Evolutionary conservation across 2,797 vertebrate genomes (phyloP).

Genomic region (Crocodylus rhombifer): DNA sequence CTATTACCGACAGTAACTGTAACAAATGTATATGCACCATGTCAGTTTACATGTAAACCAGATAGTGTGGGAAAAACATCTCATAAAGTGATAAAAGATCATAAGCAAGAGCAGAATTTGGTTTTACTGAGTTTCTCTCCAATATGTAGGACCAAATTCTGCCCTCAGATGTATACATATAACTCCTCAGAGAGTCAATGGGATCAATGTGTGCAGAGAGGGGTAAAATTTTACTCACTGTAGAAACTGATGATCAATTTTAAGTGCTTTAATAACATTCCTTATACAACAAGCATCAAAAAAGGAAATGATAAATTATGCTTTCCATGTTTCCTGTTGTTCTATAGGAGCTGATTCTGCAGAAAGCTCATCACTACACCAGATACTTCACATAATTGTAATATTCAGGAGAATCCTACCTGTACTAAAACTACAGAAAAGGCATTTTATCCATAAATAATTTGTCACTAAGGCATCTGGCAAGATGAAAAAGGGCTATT

Average conservation of each 20-base stretch:
- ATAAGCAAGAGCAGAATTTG: background rate
- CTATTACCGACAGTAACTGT: background rate
- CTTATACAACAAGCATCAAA: slow-evolving; percentile 62
- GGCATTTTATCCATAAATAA: slow-evolving; percentile 48
- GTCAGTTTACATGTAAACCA: background rate
- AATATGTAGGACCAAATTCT: background rate
- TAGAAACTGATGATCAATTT: slow-evolving; percentile 58
- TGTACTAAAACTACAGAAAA: slow-evolving; percentile 37
- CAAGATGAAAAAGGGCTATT: slow-evolving; percentile 56
- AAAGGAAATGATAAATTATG: slow-evolving; percentile 67
- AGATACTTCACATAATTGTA: slow-evolving; percentile 37
- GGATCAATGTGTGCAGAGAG: slow-evolving; percentile 41
- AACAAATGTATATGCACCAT: background rate
- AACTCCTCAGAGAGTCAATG: slow-evolving; percentile 40
- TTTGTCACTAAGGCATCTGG: slow-evolving; percentile 50
- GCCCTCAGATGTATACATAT: background rate
- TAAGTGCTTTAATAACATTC: slow-evolving; percentile 47
- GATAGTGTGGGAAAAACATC: background rate
- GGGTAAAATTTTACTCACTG: slow-evolving; percentile 48
- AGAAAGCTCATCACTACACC: slow-evolving; percentile 49
- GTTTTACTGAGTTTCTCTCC: background rate
- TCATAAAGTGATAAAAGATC: background rate
- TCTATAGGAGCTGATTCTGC: slow-evolving; percentile 16
- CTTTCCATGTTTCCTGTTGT: slow-evolving; percentile 46
- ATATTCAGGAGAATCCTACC: slow-evolving; percentile 45